A percentile compares a stretch with the other conserved stretches of the same genome.
Evolutionary conservation across 2,888 invertebrate genomes (phyloP).

Genomic region (Sesia bembeciformis): DNA sequence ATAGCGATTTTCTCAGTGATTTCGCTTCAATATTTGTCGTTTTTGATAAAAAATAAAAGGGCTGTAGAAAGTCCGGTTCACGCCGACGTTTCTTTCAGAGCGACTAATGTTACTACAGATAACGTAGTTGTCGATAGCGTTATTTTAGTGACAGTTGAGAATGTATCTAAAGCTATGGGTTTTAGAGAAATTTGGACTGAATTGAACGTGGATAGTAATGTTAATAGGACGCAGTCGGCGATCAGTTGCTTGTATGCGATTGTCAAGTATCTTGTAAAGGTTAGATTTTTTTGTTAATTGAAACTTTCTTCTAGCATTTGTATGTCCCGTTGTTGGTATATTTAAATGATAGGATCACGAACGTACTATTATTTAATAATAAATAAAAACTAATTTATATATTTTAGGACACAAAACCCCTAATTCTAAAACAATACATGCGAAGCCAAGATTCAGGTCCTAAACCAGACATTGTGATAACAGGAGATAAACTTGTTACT

Average conservation of each 20-base stretch:
- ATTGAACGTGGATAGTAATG: conserved; percentile 52
- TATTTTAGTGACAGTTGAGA: conserved; percentile 43
- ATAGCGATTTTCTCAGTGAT: conserved; percentile 59
- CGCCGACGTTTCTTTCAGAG: conserved; percentile 56
- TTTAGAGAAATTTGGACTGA: conserved; percentile 58
- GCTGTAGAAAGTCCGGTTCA: conserved; percentile 57
- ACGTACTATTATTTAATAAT: too few species aligned
- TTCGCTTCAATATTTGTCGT: conserved; percentile 61
- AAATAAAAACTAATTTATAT: neutral
- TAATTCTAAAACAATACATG: conserved; percentile 48
- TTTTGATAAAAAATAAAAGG: conserved; percentile 65
- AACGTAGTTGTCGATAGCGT: conserved; percentile 53
- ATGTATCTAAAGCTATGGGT: conserved; percentile 51
- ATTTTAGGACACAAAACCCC: conserved; percentile 54
- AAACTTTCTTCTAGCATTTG: too few species aligned
- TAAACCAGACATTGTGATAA: conserved; percentile 47
- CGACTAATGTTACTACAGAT: conserved; percentile 34
- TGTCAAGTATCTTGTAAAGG: conserved; percentile 63
- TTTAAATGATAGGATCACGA: too few species aligned
- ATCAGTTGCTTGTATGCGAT: conserved; percentile 63
- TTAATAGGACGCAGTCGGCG: conserved; percentile 59
- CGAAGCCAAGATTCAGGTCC: conserved; percentile 37
- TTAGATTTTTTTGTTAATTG: conserved; percentile 14
- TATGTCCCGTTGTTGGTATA: too few species aligned
- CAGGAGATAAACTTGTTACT: conserved; percentile 55